Percentiles rank a stretch among this genome's conserved stretches.
These are phyloP conservation scores for Lepidurus packardi DNA, from an alignment of 1,140 invertebrate species.

Conservation along the genomic window DNA sequence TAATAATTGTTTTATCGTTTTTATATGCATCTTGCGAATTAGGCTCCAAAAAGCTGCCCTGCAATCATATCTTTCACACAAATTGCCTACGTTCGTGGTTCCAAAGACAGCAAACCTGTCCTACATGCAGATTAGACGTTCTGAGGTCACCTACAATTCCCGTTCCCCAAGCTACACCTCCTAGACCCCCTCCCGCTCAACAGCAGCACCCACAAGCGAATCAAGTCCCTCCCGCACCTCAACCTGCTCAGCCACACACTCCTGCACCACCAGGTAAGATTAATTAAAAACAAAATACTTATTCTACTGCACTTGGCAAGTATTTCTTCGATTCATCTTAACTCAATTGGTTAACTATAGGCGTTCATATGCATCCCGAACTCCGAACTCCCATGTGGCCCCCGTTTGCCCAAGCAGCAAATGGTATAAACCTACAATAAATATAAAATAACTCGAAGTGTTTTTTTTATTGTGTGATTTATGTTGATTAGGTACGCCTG, in stretches of 20 bases:
- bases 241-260: constrained; percentile 23
- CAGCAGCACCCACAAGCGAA: constrained; percentile 37
- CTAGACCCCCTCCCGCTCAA: constrained; percentile 42
- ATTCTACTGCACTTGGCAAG: not conserved
- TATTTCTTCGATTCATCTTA: not conserved
- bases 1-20: not conserved
- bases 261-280: not conserved
- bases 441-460: not conserved
- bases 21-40: constrained; percentile 45
- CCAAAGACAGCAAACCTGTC: constrained; percentile 98
- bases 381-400: not conserved
- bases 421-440: not conserved
- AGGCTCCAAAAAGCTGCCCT: constrained; percentile 94
- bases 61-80: constrained; percentile 99
- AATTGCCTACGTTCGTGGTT: constrained; percentile 98
- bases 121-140: constrained; percentile 95
- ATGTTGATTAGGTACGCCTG: not conserved
- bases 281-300: too few species aligned
- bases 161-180: constrained; percentile 42
- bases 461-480: not conserved
- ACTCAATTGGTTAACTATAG: not conserved
- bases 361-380: not conserved
- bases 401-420: not conserved
- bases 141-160: constrained; percentile 55
- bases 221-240: constrained; percentile 38